phyloP scores from a whole-genome alignment of 2,113 vertebrate genomes.

The Microcebus murinus region DNA sequence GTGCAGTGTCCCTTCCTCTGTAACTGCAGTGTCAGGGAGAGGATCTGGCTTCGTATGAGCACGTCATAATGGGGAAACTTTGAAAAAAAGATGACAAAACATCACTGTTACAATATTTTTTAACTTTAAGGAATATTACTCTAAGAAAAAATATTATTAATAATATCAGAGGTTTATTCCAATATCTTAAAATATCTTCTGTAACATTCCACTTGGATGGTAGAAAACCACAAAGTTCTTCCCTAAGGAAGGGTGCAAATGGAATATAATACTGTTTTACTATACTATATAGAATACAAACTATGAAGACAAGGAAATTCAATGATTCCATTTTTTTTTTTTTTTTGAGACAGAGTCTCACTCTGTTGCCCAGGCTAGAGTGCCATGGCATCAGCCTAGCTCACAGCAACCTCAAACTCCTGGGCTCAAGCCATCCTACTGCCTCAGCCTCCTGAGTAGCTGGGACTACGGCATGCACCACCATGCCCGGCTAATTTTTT shows the following conservation, averaged over 20 bases:
- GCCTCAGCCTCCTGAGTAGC: too few relatives aligned
- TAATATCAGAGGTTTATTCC: neutral
- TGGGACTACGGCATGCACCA: too few relatives aligned
- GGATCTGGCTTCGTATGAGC: neutral
- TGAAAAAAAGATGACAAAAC: neutral
- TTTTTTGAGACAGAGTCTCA: too few relatives aligned
- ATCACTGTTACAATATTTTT: neutral
- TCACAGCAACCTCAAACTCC: too few relatives aligned
- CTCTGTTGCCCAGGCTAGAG: too few relatives aligned
- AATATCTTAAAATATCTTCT: constrained; percentile 27
- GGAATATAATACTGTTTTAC: neutral
- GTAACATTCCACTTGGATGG: constrained; percentile 14
- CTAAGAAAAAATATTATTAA: neutral
- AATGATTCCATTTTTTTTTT: neutral
- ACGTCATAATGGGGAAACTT: neutral
- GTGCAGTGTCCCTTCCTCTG: too few relatives aligned
- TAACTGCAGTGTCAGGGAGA: neutral
- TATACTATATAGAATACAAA: neutral
- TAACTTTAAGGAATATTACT: constrained; percentile 37
- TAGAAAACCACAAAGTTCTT: constrained; percentile 6
- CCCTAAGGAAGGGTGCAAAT: neutral
- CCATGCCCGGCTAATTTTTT: too few relatives aligned
- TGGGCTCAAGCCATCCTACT: too few relatives aligned
- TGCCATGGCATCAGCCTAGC: too few relatives aligned
- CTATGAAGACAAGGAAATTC: neutral